Base-by-base conservation (phyloP, 2,113 vertebrate species). In the Noctilio leporinus region DNA sequence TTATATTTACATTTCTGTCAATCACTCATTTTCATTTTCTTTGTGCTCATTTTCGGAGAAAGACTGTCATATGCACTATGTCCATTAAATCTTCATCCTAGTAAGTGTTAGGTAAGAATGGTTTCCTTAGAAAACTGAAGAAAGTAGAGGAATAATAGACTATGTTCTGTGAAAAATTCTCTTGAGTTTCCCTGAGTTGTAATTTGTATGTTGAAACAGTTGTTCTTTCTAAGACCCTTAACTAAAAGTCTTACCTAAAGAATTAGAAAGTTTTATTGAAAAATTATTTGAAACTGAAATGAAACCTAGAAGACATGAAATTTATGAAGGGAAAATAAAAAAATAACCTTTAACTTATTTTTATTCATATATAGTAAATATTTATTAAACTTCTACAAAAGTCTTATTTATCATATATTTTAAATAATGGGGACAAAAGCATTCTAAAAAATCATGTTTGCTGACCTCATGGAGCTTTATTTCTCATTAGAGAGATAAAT, bases 1-100 rank as follows among this genome's bases (percentile, higher is more conserved):
- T 89, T 88, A 10, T 76, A 94, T 97, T 95, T 95, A 94, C 10
- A 4, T 93, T 94, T 81, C 86, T 96, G 88, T 93, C 97, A 95
- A 77, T 97, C 95, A 95, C 10, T 92, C 65, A 85, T 92, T 95
- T 82, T 87, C 70, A 86, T 93, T 96, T 95, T 86, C 62, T 96
- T 94, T 78, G 59, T 65, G 11, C 86, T 95, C 51, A 33, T 80
- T 93, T 76, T 72, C 73, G 70, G 65, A 95, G 94, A 94, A 88
- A 57, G 64, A 82, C 24, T 92, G 69, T 95, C 72, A 93, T 30
- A 80, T 35, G 62, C 47, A 77, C 93, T 96, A 55, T 94, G 51
- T 28, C 53, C 78, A 96, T 95, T 93, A 97, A 94, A 93, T 75
- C 55, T 72, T 91, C 49, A n/a, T 78, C 30, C 43, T 49, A 85